phyloP scores from a whole-genome alignment of 2,797 vertebrate genomes.

The Pachyuromys duprasi region DNA sequence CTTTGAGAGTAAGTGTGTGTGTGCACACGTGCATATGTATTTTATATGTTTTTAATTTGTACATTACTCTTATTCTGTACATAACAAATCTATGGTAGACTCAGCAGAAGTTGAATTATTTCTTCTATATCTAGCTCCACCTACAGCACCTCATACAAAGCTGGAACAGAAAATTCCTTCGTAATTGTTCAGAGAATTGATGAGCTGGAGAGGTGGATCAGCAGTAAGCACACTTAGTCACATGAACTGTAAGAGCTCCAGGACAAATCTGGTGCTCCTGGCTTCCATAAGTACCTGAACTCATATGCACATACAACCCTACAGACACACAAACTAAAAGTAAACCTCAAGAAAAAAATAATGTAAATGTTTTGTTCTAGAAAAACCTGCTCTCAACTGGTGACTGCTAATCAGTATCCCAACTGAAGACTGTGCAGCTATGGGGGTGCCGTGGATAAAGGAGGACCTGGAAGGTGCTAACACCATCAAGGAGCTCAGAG shows the following conservation, averaged over 20 bases:
- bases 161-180: conserved; percentile 5
- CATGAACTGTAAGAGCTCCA: background rate
- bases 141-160: background rate
- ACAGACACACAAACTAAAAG: background rate
- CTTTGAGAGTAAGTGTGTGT: background rate
- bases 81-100: background rate
- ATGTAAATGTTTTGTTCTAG: background rate
- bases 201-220: background rate
- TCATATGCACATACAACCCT: too few relatives aligned
- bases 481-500: background rate
- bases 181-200: background rate
- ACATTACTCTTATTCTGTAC: background rate
- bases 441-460: background rate
- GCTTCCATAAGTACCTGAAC: background rate
- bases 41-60: background rate
- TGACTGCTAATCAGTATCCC: background rate
- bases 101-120: background rate
- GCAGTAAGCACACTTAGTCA: background rate
- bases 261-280: background rate
- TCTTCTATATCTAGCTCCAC: conserved; percentile 7
- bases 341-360: background rate
- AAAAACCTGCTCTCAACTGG: background rate
- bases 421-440: background rate
- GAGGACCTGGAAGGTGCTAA: too few relatives aligned
- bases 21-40: background rate